Base-by-base conservation (phyloP, 2,888 invertebrate genomes). In the Clitarchus hookeri region DNA sequence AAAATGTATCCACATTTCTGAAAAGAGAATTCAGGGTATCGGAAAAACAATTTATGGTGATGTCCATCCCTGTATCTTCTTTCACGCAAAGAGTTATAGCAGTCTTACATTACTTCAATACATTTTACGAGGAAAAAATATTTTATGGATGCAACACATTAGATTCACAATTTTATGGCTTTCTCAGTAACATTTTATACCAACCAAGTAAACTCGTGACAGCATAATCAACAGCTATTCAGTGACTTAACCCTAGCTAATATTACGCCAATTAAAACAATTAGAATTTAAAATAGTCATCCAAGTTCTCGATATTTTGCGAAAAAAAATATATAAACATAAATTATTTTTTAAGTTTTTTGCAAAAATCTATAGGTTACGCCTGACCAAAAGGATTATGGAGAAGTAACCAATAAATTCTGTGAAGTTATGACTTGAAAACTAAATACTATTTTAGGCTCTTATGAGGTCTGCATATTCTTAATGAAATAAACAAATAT, bases 31-130 rank as follows among this genome's bases (percentile, higher is more conserved):
- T 65, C 82, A 2, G 44, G 82, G 23, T 82, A 82, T 82, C 44
- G 82, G 82, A 82, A 82, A 82, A 82, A 82, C 44, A 82, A 82
- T 82, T 82, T 82, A 82, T 13, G 19, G 65, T 23, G 65, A 65
- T 65, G 65, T 65, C 65, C 65, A 65, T 16, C 65, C 65, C 23
- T 23, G 65, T 65, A 65, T 65, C 65, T 65, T 65, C 65, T 65
- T 65, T 65, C 65, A 65, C n/a, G 65, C 1, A 65, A 65, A 65
- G 65, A 65, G 65, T 65, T 65, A 65, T 65, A 23, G 65, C n/a
- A 23, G 65, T 65, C 65, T 65, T 23, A 65, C 16, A n/a, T 23
- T 65, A n/a, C 65, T 65, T 65, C 65, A n/a, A 65, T 0, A n/a
- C 0, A 65, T 65, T 16, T 65, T 65, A 65, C n/a, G 65, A 65